A percentile compares a stretch with the other conserved stretches of the same genome.
These are phyloP conservation scores for Temnothorax rugatulus DNA, from an alignment of 2,888 invertebrate genomes.

Conservation along the genomic window DNA sequence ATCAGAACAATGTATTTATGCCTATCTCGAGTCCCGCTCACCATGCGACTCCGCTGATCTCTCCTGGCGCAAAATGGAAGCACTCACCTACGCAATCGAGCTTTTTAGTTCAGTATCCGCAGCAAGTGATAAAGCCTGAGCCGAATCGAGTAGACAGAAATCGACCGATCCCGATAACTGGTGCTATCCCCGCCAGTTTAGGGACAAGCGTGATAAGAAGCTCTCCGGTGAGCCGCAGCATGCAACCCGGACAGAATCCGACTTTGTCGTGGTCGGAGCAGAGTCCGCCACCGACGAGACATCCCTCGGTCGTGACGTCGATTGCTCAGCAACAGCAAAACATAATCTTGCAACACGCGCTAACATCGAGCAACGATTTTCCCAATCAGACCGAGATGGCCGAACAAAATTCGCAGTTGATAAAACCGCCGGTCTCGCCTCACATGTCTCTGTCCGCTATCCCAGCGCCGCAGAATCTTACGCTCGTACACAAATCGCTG, in stretches of 20 bases:
- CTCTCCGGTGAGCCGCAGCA: slow-evolving; percentile 89
- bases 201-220: slow-evolving; percentile 94
- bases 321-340: slow-evolving; percentile 83
- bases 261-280: slow-evolving; percentile 82
- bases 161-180: slow-evolving; percentile 83
- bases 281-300: slow-evolving; percentile 82
- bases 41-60: slow-evolving; percentile 85
- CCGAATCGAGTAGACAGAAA: slow-evolving; percentile 88
- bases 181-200: slow-evolving; percentile 84
- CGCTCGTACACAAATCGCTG: slow-evolving; percentile 80
- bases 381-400: slow-evolving; percentile 79
- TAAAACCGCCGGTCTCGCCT: slow-evolving; percentile 81
- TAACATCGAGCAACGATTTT: slow-evolving; percentile 85
- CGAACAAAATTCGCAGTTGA: slow-evolving; percentile 79
- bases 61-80: slow-evolving; percentile 84
- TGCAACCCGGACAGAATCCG: slow-evolving; percentile 77
- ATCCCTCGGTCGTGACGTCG: slow-evolving; percentile 84
- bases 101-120: slow-evolving; percentile 86
- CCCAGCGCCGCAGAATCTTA: slow-evolving; percentile 80
- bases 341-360: slow-evolving; percentile 86
- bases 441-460: slow-evolving; percentile 78
- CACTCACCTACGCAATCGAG: slow-evolving; percentile 86
- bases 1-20: slow-evolving; percentile 95
- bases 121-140: slow-evolving; percentile 89
- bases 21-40: slow-evolving; percentile 93